A percentile compares a stretch with the other conserved stretches of the same genome.
phyloP scores from a whole-genome alignment of 2,113 vertebrate genomes.

The Ctenomys sociabilis region DNA sequence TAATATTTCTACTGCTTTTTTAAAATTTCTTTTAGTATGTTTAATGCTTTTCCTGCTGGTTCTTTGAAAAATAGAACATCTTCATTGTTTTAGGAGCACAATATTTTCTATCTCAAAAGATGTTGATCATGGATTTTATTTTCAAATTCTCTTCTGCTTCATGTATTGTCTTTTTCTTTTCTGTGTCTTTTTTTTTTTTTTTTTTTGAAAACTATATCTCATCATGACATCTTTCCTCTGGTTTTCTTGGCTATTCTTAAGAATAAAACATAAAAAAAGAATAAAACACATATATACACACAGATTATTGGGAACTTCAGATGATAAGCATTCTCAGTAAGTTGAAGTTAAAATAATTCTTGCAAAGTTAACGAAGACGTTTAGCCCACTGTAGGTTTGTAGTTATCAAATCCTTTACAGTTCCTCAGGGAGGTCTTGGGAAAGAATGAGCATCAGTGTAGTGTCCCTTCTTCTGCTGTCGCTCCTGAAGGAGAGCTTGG shows the following conservation, averaged over 20 bases:
- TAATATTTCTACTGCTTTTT: neutral
- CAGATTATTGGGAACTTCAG: neutral
- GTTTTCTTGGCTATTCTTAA: neutral
- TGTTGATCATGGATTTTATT: neutral
- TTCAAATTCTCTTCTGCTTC: neutral
- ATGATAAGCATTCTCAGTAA: neutral
- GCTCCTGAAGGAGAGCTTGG: neutral
- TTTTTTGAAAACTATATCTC: neutral
- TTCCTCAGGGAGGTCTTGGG: neutral
- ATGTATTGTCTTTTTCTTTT: neutral
- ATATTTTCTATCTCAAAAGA: neutral
- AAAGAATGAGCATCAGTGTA: neutral
- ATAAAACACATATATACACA: neutral
- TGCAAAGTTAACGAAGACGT: neutral
- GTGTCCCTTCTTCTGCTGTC: too few relatives aligned
- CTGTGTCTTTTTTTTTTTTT: neutral
- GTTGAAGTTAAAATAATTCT: neutral
- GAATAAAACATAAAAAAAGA: too few relatives aligned
- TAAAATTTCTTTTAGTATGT: neutral
- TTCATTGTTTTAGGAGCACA: neutral
- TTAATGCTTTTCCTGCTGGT: neutral
- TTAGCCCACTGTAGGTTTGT: neutral
- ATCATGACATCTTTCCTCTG: neutral
- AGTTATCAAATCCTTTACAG: neutral
- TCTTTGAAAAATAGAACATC: neutral